Conservation (phyloP, 2,113 vertebrate species). For the Egretta garzetta region DNA sequence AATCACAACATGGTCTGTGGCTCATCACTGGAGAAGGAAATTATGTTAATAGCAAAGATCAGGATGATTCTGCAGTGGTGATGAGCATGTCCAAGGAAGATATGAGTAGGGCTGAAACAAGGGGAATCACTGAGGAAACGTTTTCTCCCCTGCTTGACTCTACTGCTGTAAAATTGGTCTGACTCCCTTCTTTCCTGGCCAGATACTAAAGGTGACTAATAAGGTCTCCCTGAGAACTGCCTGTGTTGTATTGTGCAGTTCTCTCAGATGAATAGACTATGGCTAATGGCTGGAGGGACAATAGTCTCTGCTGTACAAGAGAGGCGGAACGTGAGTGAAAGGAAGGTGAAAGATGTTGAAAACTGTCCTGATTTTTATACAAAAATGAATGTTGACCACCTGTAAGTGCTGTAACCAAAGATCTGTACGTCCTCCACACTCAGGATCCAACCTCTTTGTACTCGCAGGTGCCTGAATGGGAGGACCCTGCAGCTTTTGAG, state of each 20-base stretch:
- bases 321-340: neutral
- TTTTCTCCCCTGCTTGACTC: neutral
- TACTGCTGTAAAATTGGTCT: neutral
- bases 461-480: neutral
- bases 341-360: neutral
- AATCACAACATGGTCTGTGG: neutral
- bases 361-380: neutral
- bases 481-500: neutral
- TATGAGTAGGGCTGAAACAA: neutral
- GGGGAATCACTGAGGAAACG: neutral
- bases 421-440: neutral
- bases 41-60: neutral
- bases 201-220: neutral
- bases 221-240: neutral
- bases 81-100: neutral
- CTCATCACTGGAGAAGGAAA: neutral
- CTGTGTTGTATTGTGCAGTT: neutral
- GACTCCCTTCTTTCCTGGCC: neutral
- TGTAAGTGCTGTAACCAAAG: neutral
- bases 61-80: neutral
- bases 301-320: neutral
- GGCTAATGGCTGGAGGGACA: accelerated
- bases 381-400: neutral
- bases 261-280: neutral
- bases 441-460: neutral